Percentiles rank a stretch among this genome's conserved stretches.
Conservation (phyloP, 2,797 vertebrate species). For the Pipistrellus nathusii region DNA sequence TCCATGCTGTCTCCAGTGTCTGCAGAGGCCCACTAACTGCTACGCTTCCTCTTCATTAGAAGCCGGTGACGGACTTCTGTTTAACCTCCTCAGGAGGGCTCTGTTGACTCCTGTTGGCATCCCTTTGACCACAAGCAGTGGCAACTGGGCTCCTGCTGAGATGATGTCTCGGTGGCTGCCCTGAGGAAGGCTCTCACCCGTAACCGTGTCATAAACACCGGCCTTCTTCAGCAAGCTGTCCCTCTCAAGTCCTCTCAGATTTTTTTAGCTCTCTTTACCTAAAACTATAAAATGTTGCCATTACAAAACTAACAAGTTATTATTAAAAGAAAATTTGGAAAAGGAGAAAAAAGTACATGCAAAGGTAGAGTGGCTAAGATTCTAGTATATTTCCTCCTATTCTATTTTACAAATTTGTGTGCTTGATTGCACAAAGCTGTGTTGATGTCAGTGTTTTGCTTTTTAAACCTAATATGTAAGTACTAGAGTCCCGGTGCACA, state of each 20-base stretch:
- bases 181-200: neutral
- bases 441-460: conserved; percentile 4
- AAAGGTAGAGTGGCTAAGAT: neutral
- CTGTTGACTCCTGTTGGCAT: neutral
- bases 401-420: neutral
- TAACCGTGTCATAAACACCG: neutral
- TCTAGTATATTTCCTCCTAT: neutral
- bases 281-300: neutral
- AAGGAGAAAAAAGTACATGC: neutral
- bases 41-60: neutral
- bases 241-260: neutral
- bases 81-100: neutral
- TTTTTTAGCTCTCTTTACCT: conserved; percentile 4
- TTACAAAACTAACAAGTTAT: neutral
- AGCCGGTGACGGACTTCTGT: neutral
- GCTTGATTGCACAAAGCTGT: neutral
- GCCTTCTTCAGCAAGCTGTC: neutral
- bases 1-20: fast-evolving
- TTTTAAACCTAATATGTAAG: neutral
- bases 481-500: neutral
- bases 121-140: neutral
- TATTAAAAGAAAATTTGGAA: conserved; percentile 25
- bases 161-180: neutral
- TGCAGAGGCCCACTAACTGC: neutral
- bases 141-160: neutral